Evolutionary conservation across 1,140 invertebrate genomes (phyloP).

Genomic region (Centruroides sculpturatus): DNA sequence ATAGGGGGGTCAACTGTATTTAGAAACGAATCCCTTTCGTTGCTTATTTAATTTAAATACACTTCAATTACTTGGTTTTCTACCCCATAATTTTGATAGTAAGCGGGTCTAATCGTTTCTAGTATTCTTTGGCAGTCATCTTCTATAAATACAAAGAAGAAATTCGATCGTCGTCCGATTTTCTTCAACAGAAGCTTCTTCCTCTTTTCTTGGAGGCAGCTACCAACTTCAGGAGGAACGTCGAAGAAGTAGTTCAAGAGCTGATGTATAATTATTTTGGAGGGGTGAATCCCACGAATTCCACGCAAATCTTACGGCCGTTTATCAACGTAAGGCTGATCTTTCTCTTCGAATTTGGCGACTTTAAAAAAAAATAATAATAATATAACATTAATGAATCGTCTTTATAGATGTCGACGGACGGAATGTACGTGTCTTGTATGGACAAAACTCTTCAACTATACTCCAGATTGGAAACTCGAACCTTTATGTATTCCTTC

Average conservation of each 20-base stretch:
- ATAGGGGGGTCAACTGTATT: too few species aligned
- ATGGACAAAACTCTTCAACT: conserved; percentile 16
- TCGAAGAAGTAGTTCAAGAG: conserved; percentile 11
- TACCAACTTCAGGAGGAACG: conserved; percentile 6
- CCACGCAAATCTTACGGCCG: conserved; percentile 10
- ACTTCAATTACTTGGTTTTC: too few species aligned
- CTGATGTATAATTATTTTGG: conserved; percentile 18
- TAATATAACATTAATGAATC: background rate
- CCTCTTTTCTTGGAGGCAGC: conserved; percentile 10
- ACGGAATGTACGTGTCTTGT: conserved; percentile 17
- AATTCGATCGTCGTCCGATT: conserved; percentile 2
- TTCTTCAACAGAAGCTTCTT: conserved; percentile 3
- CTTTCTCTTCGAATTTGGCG: too few species aligned
- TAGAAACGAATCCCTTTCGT: too few species aligned
- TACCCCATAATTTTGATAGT: too few species aligned
- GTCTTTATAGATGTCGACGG: conserved; percentile 16
- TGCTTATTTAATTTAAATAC: too few species aligned
- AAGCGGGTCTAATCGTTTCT: too few species aligned
- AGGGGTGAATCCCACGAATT: conserved; percentile 13
- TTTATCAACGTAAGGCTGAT: conserved; percentile 19
- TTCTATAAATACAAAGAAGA: conserved; percentile 6
- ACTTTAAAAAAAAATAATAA: too few species aligned
- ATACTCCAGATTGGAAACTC: conserved; percentile 14
- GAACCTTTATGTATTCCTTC: conserved; percentile 25
- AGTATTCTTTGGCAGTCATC: conserved; percentile 1